A percentile compares a stretch with the other conserved stretches of the same genome.
phyloP scores from a whole-genome alignment of 2,888 invertebrate genomes.

The Diabrotica balteata region DNA sequence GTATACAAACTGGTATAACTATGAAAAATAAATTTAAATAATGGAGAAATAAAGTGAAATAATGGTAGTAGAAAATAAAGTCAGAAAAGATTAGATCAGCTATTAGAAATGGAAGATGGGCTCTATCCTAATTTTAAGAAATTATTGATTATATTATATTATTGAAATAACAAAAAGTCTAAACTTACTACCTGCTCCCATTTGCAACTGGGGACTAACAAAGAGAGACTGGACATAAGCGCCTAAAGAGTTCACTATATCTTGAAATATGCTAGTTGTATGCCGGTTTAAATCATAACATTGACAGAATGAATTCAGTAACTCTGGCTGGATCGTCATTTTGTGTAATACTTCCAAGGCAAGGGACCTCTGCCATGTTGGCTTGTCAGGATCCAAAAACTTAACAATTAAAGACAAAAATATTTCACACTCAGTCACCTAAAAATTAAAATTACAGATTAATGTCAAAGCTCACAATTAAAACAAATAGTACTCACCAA shows the following conservation, averaged over 20 bases:
- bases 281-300: slow-evolving; percentile 96
- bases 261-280: slow-evolving; percentile 91
- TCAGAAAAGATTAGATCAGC: too few relatives aligned
- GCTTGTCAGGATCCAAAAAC: slow-evolving; percentile 96
- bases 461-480: not conserved
- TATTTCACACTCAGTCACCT: slow-evolving; percentile 98
- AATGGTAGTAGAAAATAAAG: too few relatives aligned
- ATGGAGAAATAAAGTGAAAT: too few relatives aligned
- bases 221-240: slow-evolving; percentile 93
- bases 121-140: too few relatives aligned
- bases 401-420: slow-evolving; percentile 96
- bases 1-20: too few relatives aligned
- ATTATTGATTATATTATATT: too few relatives aligned
- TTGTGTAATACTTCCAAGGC: slow-evolving; percentile 96
- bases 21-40: too few relatives aligned
- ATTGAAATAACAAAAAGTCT: slow-evolving; percentile 1
- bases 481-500: slow-evolving; percentile 68
- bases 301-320: slow-evolving; percentile 90
- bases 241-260: slow-evolving; percentile 92
- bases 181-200: slow-evolving; percentile 58
- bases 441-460: slow-evolving; percentile 37
- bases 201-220: slow-evolving; percentile 73
- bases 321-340: slow-evolving; percentile 86
- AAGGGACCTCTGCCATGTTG: slow-evolving; percentile 93
- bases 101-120: too few relatives aligned